Evolutionary conservation across 1,140 invertebrate genomes (phyloP).

Genomic region (Coboldia fuscipes): DNA sequence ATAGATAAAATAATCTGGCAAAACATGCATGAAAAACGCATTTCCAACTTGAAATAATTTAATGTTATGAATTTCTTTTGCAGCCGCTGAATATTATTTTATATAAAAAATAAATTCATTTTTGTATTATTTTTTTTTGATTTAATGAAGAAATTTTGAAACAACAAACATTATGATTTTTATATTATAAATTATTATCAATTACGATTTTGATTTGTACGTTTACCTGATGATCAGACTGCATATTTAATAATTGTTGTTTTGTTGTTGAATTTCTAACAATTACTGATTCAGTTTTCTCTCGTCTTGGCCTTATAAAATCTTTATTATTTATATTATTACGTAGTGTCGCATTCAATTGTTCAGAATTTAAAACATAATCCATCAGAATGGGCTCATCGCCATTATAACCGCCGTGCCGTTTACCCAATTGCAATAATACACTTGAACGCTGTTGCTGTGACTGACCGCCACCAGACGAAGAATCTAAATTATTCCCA

Average conservation of each 20-base stretch:
- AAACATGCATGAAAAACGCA: too few relatives aligned
- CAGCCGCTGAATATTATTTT: slow-evolving; percentile 2
- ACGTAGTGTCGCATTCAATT: background rate
- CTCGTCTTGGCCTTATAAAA: slow-evolving; percentile 41
- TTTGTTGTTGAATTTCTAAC: slow-evolving; percentile 34
- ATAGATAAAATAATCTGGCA: too few relatives aligned
- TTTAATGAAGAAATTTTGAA: slow-evolving; percentile 1
- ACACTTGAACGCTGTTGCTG: slow-evolving; percentile 30
- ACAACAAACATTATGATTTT: too few relatives aligned
- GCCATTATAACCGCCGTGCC: slow-evolving; percentile 16
- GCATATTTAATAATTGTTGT: slow-evolving; percentile 18
- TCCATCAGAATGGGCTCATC: slow-evolving; percentile 50
- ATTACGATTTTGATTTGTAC: slow-evolving; percentile 14
- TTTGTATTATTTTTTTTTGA: background rate
- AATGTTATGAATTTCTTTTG: slow-evolving; percentile 1
- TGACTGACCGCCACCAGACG: slow-evolving; percentile 25
- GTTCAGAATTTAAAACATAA: slow-evolving; percentile 24
- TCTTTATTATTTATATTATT: slow-evolving; percentile 6
- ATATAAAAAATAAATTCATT: slow-evolving; percentile 1
- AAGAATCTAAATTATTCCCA: too few relatives aligned
- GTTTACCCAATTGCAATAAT: slow-evolving; percentile 36
- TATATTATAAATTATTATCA: too few relatives aligned
- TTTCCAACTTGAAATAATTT: background rate
- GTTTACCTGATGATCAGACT: slow-evolving; percentile 19
- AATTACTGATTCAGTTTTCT: slow-evolving; percentile 72